A percentile compares a stretch with the other conserved stretches of the same genome.
These are phyloP conservation scores for Myotis findleyi DNA, from an alignment of 2,797 vertebrate genomes.

Conservation along the genomic window DNA sequence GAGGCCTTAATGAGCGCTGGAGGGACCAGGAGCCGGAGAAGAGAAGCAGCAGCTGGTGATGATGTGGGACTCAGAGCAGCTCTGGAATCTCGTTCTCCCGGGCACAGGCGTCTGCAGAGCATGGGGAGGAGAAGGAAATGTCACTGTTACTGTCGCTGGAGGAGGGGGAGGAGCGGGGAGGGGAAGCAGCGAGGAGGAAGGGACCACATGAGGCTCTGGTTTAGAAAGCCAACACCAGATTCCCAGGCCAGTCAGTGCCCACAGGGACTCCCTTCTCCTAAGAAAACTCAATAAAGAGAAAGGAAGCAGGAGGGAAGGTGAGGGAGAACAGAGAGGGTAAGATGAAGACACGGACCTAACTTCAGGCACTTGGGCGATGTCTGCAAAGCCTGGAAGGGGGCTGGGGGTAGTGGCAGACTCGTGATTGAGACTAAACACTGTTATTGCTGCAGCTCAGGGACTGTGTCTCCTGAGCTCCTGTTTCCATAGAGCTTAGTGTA, in stretches of 20 bases:
- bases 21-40: not conserved
- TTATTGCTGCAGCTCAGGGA: fast-evolving
- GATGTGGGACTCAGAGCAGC: not conserved
- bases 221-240: not conserved
- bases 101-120: not conserved
- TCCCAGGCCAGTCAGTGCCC: not conserved
- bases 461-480: not conserved
- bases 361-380: not conserved
- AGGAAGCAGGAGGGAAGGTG: not conserved
- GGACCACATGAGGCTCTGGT: not conserved
- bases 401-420: not conserved
- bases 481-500: not conserved
- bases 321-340: not conserved
- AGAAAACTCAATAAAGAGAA: not conserved
- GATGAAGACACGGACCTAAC: fast-evolving
- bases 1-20: not conserved
- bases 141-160: too few species aligned
- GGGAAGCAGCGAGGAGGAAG: not conserved
- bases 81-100: not conserved
- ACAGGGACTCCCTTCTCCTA: not conserved
- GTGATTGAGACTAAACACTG: not conserved
- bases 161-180: not conserved
- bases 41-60: fast-evolving
- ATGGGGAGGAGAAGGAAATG: not conserved
- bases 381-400: not conserved